These are phyloP conservation scores for Apis cerana DNA, from an alignment of 1,140 invertebrate genomes.

Conservation along the genomic window DNA sequence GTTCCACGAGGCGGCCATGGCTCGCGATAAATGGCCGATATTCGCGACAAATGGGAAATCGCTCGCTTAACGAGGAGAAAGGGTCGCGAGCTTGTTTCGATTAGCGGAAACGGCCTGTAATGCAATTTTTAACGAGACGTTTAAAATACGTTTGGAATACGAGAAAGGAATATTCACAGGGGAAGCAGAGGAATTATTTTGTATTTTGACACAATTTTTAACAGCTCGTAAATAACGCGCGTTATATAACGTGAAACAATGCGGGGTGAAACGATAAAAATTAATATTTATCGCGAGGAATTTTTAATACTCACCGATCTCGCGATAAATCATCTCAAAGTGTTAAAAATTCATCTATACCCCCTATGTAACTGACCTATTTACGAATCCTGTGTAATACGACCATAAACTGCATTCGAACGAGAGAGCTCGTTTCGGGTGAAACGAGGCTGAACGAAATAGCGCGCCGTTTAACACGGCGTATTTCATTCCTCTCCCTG, in stretches of 20 bases:
- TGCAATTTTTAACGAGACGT: neutral
- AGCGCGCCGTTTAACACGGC: neutral
- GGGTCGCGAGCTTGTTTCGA: constrained; percentile 7
- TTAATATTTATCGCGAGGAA: too few relatives aligned
- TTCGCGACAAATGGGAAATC: constrained; percentile 4
- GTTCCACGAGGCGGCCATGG: neutral
- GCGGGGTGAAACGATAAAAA: too few relatives aligned
- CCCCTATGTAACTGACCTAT: neutral
- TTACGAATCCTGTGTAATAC: neutral
- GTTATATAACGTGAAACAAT: neutral
- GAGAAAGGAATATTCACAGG: neutral
- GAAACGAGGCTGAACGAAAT: constrained; percentile 17
- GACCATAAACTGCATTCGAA: neutral
- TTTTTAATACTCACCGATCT: too few relatives aligned
- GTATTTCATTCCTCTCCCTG: neutral
- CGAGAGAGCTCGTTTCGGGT: neutral
- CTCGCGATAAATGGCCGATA: constrained; percentile 34
- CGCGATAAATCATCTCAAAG: too few relatives aligned
- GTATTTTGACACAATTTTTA: neutral
- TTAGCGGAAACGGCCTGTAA: neutral
- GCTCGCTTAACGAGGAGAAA: constrained; percentile 30
- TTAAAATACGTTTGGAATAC: neutral
- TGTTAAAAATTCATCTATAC: too few relatives aligned
- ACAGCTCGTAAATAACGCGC: neutral
- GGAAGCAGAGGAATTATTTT: neutral